A percentile compares a stretch with the other conserved stretches of the same genome.
These are phyloP conservation scores for Habrosyne pyritoides DNA, from an alignment of 2,888 invertebrate genomes.

Conservation along the genomic window DNA sequence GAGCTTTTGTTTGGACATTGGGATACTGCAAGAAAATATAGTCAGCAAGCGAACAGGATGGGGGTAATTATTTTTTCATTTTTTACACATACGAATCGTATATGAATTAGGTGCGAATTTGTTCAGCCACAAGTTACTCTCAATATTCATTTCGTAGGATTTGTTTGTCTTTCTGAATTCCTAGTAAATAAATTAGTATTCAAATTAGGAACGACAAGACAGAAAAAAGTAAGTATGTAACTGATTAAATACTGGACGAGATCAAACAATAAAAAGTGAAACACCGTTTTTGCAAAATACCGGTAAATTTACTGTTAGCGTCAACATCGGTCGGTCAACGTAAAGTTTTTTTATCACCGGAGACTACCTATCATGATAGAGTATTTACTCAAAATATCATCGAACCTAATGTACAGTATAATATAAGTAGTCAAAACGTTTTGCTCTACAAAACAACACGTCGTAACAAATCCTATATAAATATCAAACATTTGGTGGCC, in stretches of 20 bases:
- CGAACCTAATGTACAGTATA: background rate
- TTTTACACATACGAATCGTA: too few species aligned
- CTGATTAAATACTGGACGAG: too few species aligned
- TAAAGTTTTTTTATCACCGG: background rate
- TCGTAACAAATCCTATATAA: too few species aligned
- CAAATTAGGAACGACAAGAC: too few species aligned
- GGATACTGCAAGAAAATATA: background rate
- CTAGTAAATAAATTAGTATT: too few species aligned
- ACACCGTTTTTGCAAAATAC: background rate
- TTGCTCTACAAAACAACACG: too few species aligned
- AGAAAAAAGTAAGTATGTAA: background rate
- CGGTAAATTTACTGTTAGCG: background rate
- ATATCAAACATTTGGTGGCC: too few species aligned
- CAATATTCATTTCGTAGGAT: too few species aligned
- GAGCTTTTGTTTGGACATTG: background rate
- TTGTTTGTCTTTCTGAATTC: too few species aligned
- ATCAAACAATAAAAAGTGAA: background rate
- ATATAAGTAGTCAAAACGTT: too few species aligned
- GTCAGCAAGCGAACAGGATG: background rate
- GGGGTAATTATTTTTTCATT: background rate
- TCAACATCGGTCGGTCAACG: background rate
- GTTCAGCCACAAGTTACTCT: too few species aligned
- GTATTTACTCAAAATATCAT: background rate
- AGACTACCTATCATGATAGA: background rate
- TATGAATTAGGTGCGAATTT: background rate